phyloP scores from a whole-genome alignment of 35 echinoderm and acorn worm species.

The Chiridota heheva region DNA sequence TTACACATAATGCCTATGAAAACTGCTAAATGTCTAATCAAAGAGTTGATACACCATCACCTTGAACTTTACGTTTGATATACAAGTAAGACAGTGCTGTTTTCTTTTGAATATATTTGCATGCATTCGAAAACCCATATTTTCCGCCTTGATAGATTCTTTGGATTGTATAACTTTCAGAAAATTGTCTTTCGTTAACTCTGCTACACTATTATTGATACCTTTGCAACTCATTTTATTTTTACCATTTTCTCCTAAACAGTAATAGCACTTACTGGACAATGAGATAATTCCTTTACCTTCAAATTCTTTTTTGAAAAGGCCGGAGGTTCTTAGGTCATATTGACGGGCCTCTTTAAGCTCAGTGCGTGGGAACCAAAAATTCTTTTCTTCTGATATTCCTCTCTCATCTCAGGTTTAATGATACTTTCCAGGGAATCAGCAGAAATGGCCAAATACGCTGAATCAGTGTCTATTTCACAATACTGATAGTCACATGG shows the following conservation, averaged over 20 bases:
- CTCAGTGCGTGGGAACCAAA: no score
- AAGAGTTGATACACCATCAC: conserved; percentile 15
- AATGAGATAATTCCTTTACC: no score
- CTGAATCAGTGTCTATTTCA: no score
- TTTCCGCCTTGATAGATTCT: neutral
- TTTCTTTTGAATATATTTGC: conserved; percentile 1
- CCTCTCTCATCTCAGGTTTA: neutral
- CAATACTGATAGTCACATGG: no score
- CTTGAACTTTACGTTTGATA: conserved; percentile 39
- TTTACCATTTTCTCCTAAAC: neutral
- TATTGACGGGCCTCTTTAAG: neutral
- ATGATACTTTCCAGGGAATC: neutral
- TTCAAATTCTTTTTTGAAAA: neutral
- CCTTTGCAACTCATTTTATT: conserved; percentile 56
- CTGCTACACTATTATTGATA: neutral
- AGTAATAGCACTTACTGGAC: no score
- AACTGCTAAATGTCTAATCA: conserved; percentile 46
- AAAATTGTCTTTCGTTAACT: conserved; percentile 22
- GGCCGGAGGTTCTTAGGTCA: neutral
- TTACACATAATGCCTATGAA: no score
- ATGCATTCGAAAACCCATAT: conserved; percentile 7
- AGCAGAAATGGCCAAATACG: conserved; percentile 1
- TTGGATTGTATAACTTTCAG: neutral
- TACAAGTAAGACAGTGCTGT: conserved; percentile 31
- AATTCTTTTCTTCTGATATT: neutral